phyloP scores from a whole-genome alignment of 2,797 vertebrate genomes.

The Falco berigora region DNA sequence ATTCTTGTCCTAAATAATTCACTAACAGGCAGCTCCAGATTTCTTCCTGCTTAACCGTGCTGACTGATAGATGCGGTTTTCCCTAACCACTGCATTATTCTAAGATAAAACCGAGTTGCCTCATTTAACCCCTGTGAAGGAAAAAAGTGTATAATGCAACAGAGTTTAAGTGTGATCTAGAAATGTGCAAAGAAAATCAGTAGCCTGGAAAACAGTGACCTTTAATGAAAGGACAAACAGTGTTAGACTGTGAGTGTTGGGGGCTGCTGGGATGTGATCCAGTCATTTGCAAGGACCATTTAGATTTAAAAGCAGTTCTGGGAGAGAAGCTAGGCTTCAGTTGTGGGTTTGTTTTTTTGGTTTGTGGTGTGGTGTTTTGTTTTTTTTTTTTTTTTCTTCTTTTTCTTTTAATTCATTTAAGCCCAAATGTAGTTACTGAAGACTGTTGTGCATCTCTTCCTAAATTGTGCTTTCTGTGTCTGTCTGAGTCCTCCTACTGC shows the following conservation, averaged over 20 bases:
- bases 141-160: not conserved
- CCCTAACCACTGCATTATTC: not conserved
- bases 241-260: not conserved
- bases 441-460: not conserved
- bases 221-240: constrained; percentile 35
- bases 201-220: constrained; percentile 31
- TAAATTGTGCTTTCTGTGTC: not conserved
- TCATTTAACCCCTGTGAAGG: constrained; percentile 38
- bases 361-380: too few species aligned
- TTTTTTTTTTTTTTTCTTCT: not conserved
- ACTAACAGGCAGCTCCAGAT: constrained; percentile 32
- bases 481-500: not conserved
- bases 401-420: not conserved
- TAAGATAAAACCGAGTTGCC: constrained; percentile 20
- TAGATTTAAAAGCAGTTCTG: not conserved
- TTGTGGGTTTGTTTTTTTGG: not conserved
- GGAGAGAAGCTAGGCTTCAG: not conserved
- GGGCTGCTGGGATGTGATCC: constrained; percentile 31
- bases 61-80: constrained; percentile 51
- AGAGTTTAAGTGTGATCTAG: constrained; percentile 27
- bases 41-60: constrained; percentile 26
- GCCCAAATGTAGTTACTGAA: not conserved
- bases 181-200: constrained; percentile 22
- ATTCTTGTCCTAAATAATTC: constrained; percentile 49
- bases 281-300: constrained; percentile 8